These are phyloP conservation scores for Zonitis immaculata DNA, from an alignment of 2,888 invertebrate genomes.

Conservation along the genomic window DNA sequence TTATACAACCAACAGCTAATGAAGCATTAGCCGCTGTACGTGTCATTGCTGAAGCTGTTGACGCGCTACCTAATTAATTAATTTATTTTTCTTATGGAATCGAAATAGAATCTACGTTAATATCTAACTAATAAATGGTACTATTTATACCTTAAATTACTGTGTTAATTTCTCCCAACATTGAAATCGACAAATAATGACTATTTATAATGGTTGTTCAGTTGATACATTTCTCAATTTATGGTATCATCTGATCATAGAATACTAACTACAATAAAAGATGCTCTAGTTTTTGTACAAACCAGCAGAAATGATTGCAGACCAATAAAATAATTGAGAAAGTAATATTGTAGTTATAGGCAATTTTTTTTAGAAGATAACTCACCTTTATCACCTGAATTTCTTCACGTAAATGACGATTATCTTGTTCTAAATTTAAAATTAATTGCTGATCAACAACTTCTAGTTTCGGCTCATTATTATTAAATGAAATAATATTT, in stretches of 20 bases:
- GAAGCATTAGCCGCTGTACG: slow-evolving; percentile 71
- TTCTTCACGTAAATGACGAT: slow-evolving; percentile 41
- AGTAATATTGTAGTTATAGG: no score
- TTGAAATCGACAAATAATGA: no score
- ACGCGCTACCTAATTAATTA: slow-evolving; percentile 30
- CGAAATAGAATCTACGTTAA: no score
- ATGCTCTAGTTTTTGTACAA: slow-evolving; percentile 67
- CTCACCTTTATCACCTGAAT: slow-evolving; percentile 44
- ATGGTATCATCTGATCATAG: slow-evolving; percentile 71
- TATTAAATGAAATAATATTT: background rate
- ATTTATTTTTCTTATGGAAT: background rate
- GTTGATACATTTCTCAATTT: no score
- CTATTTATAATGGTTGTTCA: no score
- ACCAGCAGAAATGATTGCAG: slow-evolving; percentile 49
- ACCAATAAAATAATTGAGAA: background rate
- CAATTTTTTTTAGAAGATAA: no score
- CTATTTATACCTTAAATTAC: no score
- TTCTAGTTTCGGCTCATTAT: background rate
- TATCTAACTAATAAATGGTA: no score
- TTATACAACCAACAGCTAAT: slow-evolving; percentile 69
- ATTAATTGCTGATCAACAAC: slow-evolving; percentile 33
- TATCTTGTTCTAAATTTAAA: slow-evolving; percentile 44
- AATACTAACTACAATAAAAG: slow-evolving; percentile 70
- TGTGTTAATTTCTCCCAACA: no score
- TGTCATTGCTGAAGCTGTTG: slow-evolving; percentile 55